Base-by-base conservation (phyloP, 2,113 vertebrate genomes). In the Acrocephalus kingi region DNA sequence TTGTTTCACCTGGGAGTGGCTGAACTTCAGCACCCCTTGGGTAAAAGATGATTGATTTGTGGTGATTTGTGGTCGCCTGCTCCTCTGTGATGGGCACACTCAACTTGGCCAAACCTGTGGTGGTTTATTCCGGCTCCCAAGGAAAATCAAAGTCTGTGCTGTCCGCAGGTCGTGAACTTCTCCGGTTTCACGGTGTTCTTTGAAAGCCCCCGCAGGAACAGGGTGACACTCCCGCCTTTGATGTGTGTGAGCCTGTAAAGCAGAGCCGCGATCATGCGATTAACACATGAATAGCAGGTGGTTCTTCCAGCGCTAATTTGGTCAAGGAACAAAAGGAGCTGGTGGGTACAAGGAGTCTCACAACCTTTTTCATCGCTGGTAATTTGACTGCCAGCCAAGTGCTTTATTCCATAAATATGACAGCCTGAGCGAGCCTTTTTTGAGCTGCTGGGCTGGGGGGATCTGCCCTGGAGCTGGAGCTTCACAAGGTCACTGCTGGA, bases 281-380 rank as follows among this genome's bases (percentile, higher is more conserved):
- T 80, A 83, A 94, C 95, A 94, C 87, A 73, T 93, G 84, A 94
- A 91, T 86, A 91, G 90, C 90, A 94, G 95, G 87, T 89, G 95
- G 46, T 51, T 83, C 87, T 94, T 54, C 62, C 90, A 59, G 43
- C 79, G 30, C 80, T 78, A 43, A 54, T 93, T 87, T 63, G 49
- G 78, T 66, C 69, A 25, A 13, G 48, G 88, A 89, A 95, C 84
- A 91, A 91, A 91, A 93, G 84, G 84, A 93, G 58, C 19, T 35
- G 35, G 90, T 94, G 93, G 85, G 92, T 82, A 91, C 88, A 25
- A 68, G 87, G 78, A 91, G 78, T 90, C 84, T 91, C 59, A 19
- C 22, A 35, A 87, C 74, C 82, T 84, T 89, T 94, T 77, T 80
- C 90, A 74, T 93, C 18, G 0, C 73, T 25, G 0, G 33, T 33